phyloP scores from a whole-genome alignment of 2,888 invertebrate species.

The Rapana venosa region DNA sequence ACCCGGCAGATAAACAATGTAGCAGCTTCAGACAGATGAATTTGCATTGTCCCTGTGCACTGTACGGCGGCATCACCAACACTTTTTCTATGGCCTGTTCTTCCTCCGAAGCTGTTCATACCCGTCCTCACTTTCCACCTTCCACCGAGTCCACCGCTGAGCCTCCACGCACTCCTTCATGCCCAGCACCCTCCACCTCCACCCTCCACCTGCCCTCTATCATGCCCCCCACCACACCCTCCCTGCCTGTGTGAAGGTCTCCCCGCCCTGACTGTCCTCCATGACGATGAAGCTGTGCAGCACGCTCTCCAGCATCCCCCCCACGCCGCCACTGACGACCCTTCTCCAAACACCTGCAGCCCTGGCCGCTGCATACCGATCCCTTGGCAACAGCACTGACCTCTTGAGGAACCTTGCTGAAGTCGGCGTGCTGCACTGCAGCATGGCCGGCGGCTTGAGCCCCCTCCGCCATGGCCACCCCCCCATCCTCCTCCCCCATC shows the following conservation, averaged over 20 bases:
- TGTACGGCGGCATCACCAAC: slow-evolving; percentile 5
- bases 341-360: not conserved
- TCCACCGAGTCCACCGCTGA: not conserved
- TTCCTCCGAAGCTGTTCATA: not conserved
- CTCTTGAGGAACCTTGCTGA: not conserved
- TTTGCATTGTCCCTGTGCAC: not conserved
- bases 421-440: not conserved
- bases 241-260: not conserved
- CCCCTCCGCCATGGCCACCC: not conserved
- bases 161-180: too few relatives aligned
- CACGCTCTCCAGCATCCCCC: slow-evolving; percentile 21
- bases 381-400: not conserved
- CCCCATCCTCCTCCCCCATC: slow-evolving; percentile 1
- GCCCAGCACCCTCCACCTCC: not conserved
- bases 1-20: too few relatives aligned
- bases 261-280: not conserved
- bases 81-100: not conserved
- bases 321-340: not conserved
- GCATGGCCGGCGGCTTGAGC: not conserved
- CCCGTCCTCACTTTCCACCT: not conserved
- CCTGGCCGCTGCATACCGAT: not conserved
- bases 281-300: slow-evolving; percentile 28
- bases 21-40: not conserved
- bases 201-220: not conserved
- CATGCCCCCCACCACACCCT: not conserved